Base-by-base conservation (phyloP, 2,113 vertebrate species). In the Alligator mississippiensis region DNA sequence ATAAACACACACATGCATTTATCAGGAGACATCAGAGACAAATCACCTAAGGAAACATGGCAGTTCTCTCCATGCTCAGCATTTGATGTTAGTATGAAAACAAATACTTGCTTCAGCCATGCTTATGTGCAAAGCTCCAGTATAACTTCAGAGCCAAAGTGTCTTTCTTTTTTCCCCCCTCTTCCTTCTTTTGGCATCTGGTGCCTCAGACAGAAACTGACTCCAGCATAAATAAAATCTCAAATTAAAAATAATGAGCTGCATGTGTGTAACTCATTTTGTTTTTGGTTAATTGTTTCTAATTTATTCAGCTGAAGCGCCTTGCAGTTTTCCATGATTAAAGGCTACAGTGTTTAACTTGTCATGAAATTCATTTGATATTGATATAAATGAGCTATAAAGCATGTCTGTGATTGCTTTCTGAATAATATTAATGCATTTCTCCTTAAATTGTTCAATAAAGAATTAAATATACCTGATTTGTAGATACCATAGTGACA, bases 221-320 rank as follows among this genome's bases (percentile, higher is more conserved):
- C 89, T 91, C 70, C n/a, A 95, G 62, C 62, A 82, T 81, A 92
- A 95, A 93, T 92, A 97, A 90, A 62, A 93, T 96, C 93, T 90
- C 89, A 96, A 93, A 92, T 96, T 94, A 92, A 97, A 98, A 97
- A 96, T 97, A 97, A 98, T 93, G 96, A 97, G 95, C 90, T 96
- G 91, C 94, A 96, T 97, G 88, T 88, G 84, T 96, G 96, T 95
- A 96, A 80, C 89, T 97, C 91, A 91, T 94, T 97, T 89, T 85
- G 60, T 1, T 70, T 93, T 96, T 82, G 85, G 84, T 88, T 98
- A 98, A 97, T 97, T 96, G 93, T 85, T 92, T 85, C 80, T 98
- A 96, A 98, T 97, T 97, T 97, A 97, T 97, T 97, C 97, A 97
- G 92, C 95, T 92, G 76, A 93, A 96, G 91, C 88, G 92, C 89